Evolutionary conservation across 2,113 vertebrate genomes (phyloP).

Genomic region (Micronycteris hirsuta): DNA sequence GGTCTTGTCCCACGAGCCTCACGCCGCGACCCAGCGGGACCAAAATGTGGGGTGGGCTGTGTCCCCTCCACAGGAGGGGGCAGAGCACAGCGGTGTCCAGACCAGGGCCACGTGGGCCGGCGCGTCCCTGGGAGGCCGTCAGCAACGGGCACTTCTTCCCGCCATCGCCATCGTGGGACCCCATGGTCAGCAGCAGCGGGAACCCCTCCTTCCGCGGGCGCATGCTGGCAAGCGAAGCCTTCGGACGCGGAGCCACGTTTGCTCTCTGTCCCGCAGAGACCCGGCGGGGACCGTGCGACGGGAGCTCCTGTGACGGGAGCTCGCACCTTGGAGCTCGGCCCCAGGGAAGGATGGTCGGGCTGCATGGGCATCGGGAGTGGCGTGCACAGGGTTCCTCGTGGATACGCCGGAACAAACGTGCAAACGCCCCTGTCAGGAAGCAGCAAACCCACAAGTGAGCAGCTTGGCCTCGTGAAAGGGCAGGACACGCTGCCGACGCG

Average conservation of each 20-base stretch:
- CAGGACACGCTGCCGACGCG: neutral
- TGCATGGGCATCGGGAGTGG: neutral
- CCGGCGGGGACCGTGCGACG: too few relatives aligned
- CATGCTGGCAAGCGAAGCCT: neutral
- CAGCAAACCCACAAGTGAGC: neutral
- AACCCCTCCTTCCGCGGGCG: neutral
- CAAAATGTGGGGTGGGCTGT: fast-evolving
- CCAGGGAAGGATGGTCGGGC: neutral
- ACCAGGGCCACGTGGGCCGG: fast-evolving
- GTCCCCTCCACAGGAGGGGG: neutral
- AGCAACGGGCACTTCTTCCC: neutral
- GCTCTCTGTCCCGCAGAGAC: neutral
- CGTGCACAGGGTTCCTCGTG: neutral
- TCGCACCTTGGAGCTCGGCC: too few relatives aligned
- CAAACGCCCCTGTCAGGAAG: neutral
- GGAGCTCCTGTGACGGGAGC: too few relatives aligned
- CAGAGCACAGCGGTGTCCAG: neutral
- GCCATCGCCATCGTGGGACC: neutral
- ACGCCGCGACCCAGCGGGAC: neutral
- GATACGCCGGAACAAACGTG: neutral
- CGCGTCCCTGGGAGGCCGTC: neutral
- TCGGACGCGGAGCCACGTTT: fast-evolving
- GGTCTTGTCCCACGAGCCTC: neutral
- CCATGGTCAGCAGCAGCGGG: fast-evolving
- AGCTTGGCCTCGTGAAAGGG: neutral